Evolutionary conservation across 2,888 invertebrate species (phyloP).

Genomic region (Ctena decussata): DNA sequence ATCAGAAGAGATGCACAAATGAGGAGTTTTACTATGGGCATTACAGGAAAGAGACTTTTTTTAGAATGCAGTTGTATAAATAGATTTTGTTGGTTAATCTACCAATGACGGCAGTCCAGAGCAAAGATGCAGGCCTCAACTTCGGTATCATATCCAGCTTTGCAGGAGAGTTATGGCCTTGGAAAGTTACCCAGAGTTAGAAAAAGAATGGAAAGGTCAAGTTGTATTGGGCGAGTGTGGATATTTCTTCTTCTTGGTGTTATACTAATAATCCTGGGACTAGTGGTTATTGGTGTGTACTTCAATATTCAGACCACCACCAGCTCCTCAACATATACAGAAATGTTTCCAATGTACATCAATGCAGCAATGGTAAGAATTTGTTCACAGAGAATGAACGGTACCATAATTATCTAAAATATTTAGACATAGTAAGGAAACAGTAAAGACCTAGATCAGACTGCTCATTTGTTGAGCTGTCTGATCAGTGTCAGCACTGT

Average conservation of each 20-base stretch:
- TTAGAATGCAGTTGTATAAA: too few relatives aligned
- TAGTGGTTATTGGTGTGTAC: slow-evolving; percentile 93
- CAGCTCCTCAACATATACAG: slow-evolving; percentile 92
- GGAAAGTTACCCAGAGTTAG: slow-evolving; percentile 36
- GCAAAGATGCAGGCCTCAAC: slow-evolving; percentile 15
- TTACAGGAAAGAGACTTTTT: too few relatives aligned
- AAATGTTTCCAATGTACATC: slow-evolving; percentile 98
- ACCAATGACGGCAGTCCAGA: too few relatives aligned
- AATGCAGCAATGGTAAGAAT: slow-evolving; percentile 94
- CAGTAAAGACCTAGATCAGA: too few relatives aligned
- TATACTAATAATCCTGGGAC: slow-evolving; percentile 90
- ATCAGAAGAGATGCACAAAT: too few relatives aligned
- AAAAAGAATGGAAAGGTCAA: slow-evolving; percentile 34
- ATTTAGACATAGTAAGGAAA: too few relatives aligned
- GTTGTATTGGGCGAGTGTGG: slow-evolving; percentile 87
- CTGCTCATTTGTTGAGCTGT: too few relatives aligned
- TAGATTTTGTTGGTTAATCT: too few relatives aligned
- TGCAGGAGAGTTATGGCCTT: slow-evolving; percentile 11
- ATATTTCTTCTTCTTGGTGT: slow-evolving; percentile 93
- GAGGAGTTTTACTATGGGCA: too few relatives aligned
- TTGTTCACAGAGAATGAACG: too few relatives aligned
- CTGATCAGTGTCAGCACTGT: too few relatives aligned
- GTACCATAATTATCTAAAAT: too few relatives aligned
- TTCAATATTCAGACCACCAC: slow-evolving; percentile 93
- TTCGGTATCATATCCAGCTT: slow-evolving; percentile 9